Percentiles rank a stretch among this genome's conserved stretches.
Evolutionary conservation across 2,888 invertebrate genomes (phyloP).

Genomic region (Dicycla oo): DNA sequence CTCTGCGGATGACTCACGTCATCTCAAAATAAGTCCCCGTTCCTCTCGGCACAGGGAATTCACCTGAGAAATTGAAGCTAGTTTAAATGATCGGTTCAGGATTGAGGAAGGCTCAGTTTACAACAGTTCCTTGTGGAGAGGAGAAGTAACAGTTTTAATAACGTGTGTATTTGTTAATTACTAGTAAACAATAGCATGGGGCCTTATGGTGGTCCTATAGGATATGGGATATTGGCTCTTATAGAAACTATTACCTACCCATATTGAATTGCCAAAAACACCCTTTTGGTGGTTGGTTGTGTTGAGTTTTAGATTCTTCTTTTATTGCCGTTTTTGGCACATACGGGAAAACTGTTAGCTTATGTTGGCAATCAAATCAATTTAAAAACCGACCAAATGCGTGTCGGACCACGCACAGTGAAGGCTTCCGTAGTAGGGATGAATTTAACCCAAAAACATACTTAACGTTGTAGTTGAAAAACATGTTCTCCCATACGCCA

Average conservation of each 20-base stretch:
- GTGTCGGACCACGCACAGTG: too few relatives aligned
- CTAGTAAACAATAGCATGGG: neutral
- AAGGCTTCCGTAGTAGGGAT: too few relatives aligned
- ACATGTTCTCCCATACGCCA: too few relatives aligned
- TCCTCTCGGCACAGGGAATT: slow-evolving; percentile 38
- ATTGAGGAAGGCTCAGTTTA: slow-evolving; percentile 34
- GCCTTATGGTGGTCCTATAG: neutral
- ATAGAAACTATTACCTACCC: neutral
- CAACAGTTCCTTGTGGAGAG: slow-evolving; percentile 18
- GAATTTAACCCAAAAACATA: too few relatives aligned
- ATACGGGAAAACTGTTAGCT: too few relatives aligned
- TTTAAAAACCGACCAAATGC: too few relatives aligned
- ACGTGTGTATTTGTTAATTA: slow-evolving; percentile 23
- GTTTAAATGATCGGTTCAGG: slow-evolving; percentile 45
- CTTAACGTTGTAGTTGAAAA: too few relatives aligned
- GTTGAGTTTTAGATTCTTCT: neutral
- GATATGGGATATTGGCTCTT: neutral
- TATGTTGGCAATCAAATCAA: too few relatives aligned
- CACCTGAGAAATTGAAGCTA: slow-evolving; percentile 28
- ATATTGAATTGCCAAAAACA: too few relatives aligned
- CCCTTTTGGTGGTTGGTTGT: neutral
- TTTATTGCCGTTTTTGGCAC: too few relatives aligned
- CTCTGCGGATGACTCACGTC: slow-evolving; percentile 3
- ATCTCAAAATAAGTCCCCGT: slow-evolving; percentile 26
- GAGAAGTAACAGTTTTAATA: slow-evolving; percentile 1